phyloP scores from a whole-genome alignment of 2,888 invertebrate species.

The Arge pagana region DNA sequence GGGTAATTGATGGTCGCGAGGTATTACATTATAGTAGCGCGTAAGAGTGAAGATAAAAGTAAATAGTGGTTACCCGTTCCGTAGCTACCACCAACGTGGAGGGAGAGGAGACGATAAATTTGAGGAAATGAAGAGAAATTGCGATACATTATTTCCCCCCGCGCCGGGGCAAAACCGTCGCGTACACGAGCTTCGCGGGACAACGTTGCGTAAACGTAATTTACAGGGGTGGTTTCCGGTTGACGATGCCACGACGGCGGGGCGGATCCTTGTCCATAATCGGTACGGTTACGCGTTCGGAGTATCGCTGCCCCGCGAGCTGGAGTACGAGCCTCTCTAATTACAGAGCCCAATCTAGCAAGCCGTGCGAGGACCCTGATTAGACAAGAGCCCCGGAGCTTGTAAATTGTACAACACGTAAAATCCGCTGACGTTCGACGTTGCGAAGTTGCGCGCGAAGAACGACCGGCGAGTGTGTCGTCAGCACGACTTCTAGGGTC shows the following conservation, averaged over 20 bases:
- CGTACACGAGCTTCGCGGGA: neutral
- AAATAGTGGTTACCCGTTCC: too few relatives aligned
- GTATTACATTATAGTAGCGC: too few relatives aligned
- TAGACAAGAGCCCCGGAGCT: constrained; percentile 9
- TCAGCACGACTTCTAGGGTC: constrained; percentile 17
- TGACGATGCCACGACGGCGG: too few relatives aligned
- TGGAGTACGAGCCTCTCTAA: constrained; percentile 4
- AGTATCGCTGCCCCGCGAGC: constrained; percentile 13
- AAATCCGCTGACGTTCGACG: constrained; percentile 12
- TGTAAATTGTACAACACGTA: constrained; percentile 14
- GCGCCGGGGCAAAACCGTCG: too few relatives aligned
- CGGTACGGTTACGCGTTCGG: constrained; percentile 10
- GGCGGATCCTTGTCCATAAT: constrained; percentile 4
- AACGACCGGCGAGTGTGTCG: constrained; percentile 18
- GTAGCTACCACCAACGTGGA: too few relatives aligned
- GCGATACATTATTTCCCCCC: too few relatives aligned
- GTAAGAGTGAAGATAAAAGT: too few relatives aligned
- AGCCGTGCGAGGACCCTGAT: constrained; percentile 7
- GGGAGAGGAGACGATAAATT: too few relatives aligned
- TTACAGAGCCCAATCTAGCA: constrained; percentile 14
- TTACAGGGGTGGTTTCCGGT: neutral
- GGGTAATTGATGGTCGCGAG: too few relatives aligned
- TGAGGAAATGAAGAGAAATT: too few relatives aligned
- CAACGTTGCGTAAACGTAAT: constrained; percentile 16
- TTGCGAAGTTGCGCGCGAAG: constrained; percentile 8